Evolutionary conservation across 2,797 vertebrate species (phyloP).

Genomic region (Chelon labrosus): DNA sequence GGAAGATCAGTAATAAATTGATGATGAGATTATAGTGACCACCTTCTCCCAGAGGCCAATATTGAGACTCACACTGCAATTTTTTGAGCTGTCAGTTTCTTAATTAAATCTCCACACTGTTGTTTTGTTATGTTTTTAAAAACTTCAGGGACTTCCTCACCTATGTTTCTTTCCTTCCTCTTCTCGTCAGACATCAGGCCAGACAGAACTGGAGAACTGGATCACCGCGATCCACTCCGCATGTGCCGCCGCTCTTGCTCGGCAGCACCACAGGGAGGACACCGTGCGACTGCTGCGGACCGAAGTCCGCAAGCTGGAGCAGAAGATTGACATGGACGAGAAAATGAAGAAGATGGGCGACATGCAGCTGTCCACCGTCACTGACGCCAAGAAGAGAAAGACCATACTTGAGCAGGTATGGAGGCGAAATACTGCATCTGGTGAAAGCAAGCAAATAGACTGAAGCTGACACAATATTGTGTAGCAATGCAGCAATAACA

Average conservation of each 20-base stretch:
- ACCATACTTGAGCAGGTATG: slow-evolving; percentile 94
- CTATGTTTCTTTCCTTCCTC: not conserved
- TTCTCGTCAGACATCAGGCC: slow-evolving; percentile 89
- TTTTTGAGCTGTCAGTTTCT: slow-evolving; percentile 38
- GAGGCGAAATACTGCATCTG: not conserved
- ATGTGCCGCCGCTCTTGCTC: slow-evolving; percentile 90
- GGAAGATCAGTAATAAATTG: slow-evolving; percentile 52
- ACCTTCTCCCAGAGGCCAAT: slow-evolving; percentile 15
- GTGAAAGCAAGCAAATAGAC: not conserved
- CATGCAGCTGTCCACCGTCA: slow-evolving; percentile 94
- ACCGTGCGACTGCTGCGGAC: slow-evolving; percentile 90
- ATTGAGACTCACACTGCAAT: slow-evolving; percentile 21
- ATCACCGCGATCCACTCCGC: slow-evolving; percentile 95
- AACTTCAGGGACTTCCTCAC: not conserved
- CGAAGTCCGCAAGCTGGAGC: slow-evolving; percentile 92
- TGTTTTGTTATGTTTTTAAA: not conserved
- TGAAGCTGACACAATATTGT: not conserved
- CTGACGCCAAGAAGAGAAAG: slow-evolving; percentile 93
- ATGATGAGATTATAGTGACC: slow-evolving; percentile 54
- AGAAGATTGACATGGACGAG: slow-evolving; percentile 96
- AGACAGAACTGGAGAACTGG: slow-evolving; percentile 97
- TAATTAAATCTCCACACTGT: not conserved
- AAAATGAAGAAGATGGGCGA: slow-evolving; percentile 98
- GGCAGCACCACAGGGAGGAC: slow-evolving; percentile 94
- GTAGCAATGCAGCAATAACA: not conserved